Evolutionary conservation across 2,888 invertebrate species (phyloP), one percentile per base, ranked within the genome.

Genomic region (Drosophila multiciliata): DNA sequence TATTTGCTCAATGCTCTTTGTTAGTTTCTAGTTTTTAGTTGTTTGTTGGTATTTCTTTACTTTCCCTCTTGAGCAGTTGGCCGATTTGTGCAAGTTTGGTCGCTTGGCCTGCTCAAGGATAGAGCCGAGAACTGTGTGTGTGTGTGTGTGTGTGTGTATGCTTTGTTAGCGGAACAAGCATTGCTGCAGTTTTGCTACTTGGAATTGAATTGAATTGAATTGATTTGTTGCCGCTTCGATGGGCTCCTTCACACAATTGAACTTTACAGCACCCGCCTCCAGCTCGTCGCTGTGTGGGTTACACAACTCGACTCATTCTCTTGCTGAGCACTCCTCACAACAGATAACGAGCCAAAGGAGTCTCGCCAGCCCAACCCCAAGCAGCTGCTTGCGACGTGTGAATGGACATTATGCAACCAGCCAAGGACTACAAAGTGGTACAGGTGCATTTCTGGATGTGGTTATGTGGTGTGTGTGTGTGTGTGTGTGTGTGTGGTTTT

Each of bases 121-220:
- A 33, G 48, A 26, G 38, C 38, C n/a, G 36, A 48, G 9, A 52
- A 29, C 26, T 48, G 36, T 23, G 26, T 26, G 29, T 49, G 48
- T 20, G 15, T 20, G 55, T 49, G 17, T 63, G 36, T 33, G 9
- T 38, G 15, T 26, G 5, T 12, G 11, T 38, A 12, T 59, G 2
- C 3, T 38, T 17, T 54, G 32, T 62, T 9, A 38, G 20, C 54
- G 20, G 17, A 40, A 50, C 59, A 32, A 32, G 40, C 49, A 48
- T 64, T 52, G 33, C 49, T 65, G 64, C 72, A 75, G 45, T 75
- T 75, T 61, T 61, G 42, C 67, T 78, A 62, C 65, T 59, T 66
- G 75, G 52, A 66, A 72, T 72, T 54, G 66, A 78, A 53, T 78
- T 78, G 64, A 75, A 72, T 78, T 78, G 58, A 75, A 72, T 78